A percentile compares a stretch with the other conserved stretches of the same genome.
phyloP scores from a whole-genome alignment of 2,113 vertebrate species.

The Kryptolebias marmoratus region DNA sequence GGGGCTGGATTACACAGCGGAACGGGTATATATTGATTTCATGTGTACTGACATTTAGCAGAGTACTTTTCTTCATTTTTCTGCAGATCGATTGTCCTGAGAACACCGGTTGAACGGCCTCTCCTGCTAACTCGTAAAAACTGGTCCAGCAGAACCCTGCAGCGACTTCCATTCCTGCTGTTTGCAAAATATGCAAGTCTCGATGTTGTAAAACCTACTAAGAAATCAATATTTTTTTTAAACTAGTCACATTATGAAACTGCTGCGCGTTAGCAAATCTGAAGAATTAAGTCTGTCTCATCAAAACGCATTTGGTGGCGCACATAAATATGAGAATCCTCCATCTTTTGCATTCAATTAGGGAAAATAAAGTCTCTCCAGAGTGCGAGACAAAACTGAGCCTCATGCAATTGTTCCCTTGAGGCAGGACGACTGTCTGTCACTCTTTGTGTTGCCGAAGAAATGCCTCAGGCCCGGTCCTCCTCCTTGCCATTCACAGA shows the following conservation, averaged over 20 bases:
- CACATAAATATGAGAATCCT: conserved; percentile 7
- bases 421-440: conserved; percentile 64
- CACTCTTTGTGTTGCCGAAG: conserved; percentile 52
- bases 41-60: conserved; percentile 66
- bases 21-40: conserved; percentile 65
- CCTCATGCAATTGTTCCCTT: conserved; percentile 35
- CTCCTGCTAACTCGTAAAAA: conserved; percentile 8
- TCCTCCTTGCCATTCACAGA: conserved; percentile 69
- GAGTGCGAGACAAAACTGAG: conserved; percentile 21
- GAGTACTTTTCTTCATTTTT: conserved; percentile 62
- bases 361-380: conserved; percentile 20
- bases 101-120: conserved; percentile 26
- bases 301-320: neutral
- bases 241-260: neutral
- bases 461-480: conserved; percentile 53
- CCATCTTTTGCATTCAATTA: conserved; percentile 39
- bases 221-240: neutral
- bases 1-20: conserved; percentile 28
- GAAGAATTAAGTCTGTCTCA: conserved; percentile 3
- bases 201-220: neutral
- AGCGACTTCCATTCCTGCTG: conserved; percentile 7
- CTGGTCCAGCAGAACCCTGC: conserved; percentile 11
- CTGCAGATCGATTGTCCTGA: conserved; percentile 47
- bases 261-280: conserved; percentile 9
- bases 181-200: conserved; percentile 17